A percentile compares a stretch with the other conserved stretches of the same genome.
Conservation (phyloP, 2,797 vertebrate genomes). For the Psittacula echo region DNA sequence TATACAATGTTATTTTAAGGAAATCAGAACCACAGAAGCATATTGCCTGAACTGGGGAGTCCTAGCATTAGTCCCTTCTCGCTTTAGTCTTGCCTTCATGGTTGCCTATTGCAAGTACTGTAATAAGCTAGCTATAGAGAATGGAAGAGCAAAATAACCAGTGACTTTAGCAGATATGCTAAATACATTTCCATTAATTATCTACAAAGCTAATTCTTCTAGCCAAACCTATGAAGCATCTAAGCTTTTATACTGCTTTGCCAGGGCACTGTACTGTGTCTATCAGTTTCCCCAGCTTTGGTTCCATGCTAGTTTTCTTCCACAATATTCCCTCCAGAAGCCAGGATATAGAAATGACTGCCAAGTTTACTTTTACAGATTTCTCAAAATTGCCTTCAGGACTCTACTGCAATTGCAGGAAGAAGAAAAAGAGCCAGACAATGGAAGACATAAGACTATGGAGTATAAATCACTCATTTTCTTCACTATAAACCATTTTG, state of each 20-base stretch:
- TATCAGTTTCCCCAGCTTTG: constrained; percentile 10
- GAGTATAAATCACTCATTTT: not conserved
- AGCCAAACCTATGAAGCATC: not conserved
- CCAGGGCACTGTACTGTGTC: not conserved
- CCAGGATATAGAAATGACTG: not conserved
- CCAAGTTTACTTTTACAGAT: not conserved
- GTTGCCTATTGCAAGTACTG: not conserved
- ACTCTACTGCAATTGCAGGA: not conserved
- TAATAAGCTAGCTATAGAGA: not conserved
- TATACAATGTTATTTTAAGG: not conserved
- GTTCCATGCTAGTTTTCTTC: not conserved
- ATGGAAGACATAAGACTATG: not conserved
- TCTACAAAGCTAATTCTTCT: not conserved
- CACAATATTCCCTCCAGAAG: not conserved
- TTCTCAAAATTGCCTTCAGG: not conserved
- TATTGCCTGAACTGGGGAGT: not conserved
- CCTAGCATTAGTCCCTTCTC: not conserved
- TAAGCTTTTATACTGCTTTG: not conserved
- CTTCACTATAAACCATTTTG: not conserved
- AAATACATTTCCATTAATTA: constrained; percentile 27
- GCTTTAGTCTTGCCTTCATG: not conserved
- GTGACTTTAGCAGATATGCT: not conserved
- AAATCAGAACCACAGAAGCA: not conserved
- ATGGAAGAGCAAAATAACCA: not conserved
- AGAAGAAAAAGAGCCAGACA: not conserved